Evolutionary conservation across 2,797 vertebrate genomes (phyloP), one percentile per base, ranked within the genome.

Genomic region (Sebastolobus altivelis): DNA sequence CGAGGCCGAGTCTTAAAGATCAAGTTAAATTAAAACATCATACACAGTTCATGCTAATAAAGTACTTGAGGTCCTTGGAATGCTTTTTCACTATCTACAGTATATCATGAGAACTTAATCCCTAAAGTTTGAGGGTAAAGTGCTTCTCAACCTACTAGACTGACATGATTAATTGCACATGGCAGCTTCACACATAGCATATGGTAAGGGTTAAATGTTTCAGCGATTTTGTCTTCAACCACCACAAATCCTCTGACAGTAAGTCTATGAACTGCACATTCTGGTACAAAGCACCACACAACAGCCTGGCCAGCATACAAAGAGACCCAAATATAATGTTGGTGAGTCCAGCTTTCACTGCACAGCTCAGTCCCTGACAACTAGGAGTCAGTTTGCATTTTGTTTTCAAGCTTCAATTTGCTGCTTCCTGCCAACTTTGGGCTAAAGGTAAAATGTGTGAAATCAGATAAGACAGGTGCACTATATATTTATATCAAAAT

Each of bases 21-120:
- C 46, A 69, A 77, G 71, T 52, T n/a, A 9, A 80, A 89, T 90
- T 79, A 82, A 80, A 80, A 66, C 60, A 82, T 76, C 29, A 46
- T 8, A 62, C 33, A 67, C 49, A 37, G 60, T 43, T 80, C 27
- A 55, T n/a, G 62, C 43, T 67, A 69, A 71, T 73, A 59, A 67
- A 77, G 29, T 13, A 55, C 14, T 58, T 14, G 0, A 58, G 49
- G 63, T 65, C 56, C 59, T 69, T 69, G n/a, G 74, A 80, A 80
- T n/a, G 12, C 14, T 78, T 70, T 72, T n/a, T 72, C 27, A 4
- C 8, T 16, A 66, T 67, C 60, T 60, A 25, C 25, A 25, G 25
- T 25, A 13, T 55, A 67, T 60, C 37, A 18, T 60, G 33, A 70
- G 60, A 67, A 33, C 35, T 60, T 73, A 80, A 83, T 88, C 60